These are phyloP conservation scores for Shargacucullia verbasci DNA, from an alignment of 2,888 invertebrate genomes.

Conservation along the genomic window DNA sequence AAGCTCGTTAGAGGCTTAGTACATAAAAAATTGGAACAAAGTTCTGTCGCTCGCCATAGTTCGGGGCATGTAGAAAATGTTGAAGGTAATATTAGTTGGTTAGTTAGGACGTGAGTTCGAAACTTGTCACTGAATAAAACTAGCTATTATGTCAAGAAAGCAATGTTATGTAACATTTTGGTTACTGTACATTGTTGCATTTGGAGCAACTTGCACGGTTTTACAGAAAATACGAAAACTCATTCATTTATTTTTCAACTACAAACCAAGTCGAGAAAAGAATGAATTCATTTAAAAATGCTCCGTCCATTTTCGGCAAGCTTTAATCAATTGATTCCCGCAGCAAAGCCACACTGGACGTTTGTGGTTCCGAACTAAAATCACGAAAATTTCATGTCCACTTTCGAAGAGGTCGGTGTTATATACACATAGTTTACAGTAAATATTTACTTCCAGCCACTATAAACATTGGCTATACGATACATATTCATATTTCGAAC, in stretches of 20 bases:
- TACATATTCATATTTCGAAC: conserved; percentile 17
- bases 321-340: conserved; percentile 34
- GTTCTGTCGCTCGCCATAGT: no score
- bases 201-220: no score
- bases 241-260: conserved; percentile 4
- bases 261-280: conserved; percentile 7
- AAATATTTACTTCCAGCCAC: conserved; percentile 26
- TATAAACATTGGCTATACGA: conserved; percentile 15
- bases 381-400: conserved; percentile 3
- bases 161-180: no score
- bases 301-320: conserved; percentile 10
- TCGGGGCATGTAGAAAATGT: no score
- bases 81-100: no score
- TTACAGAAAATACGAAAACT: no score
- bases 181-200: no score
- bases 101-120: no score
- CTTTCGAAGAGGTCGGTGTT: conserved; percentile 1
- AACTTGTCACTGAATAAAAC: no score
- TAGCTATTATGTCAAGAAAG: no score
- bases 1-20: no score
- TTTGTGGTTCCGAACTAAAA: neutral
- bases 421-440: conserved; percentile 8
- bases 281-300: conserved; percentile 2
- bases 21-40: no score
- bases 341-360: conserved; percentile 14